phyloP scores from a whole-genome alignment of 2,888 invertebrate genomes.

The Sminthurides aquaticus region DNA sequence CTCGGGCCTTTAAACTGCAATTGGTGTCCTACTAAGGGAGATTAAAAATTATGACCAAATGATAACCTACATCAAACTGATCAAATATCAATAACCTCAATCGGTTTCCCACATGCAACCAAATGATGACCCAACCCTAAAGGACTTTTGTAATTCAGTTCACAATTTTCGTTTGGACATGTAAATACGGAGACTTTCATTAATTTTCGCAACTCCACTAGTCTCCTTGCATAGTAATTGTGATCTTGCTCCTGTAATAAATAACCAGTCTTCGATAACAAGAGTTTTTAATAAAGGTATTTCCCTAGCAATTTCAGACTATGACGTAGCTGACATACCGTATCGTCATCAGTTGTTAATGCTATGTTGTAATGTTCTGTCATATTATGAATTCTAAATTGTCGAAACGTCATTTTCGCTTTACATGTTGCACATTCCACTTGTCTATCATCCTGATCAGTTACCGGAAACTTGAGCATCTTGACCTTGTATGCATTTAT shows the following conservation, averaged over 20 bases:
- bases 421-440: conserved; percentile 32
- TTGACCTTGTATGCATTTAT: neutral
- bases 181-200: conserved; percentile 28
- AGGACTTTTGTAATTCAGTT: conserved; percentile 30
- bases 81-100: no score
- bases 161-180: conserved; percentile 28
- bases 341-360: conserved; percentile 23
- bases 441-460: conserved; percentile 24
- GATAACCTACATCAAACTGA: no score
- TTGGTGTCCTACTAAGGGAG: no score
- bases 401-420: conserved; percentile 18
- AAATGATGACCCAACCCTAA: conserved; percentile 39
- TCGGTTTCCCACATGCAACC: conserved; percentile 34
- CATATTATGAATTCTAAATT: conserved; percentile 39
- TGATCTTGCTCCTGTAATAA: conserved; percentile 32
- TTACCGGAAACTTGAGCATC: conserved; percentile 20
- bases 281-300: no score
- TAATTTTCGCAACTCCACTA: conserved; percentile 31
- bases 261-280: no score
- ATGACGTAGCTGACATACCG: conserved; percentile 17
- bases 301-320: no score
- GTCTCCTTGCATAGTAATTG: conserved; percentile 28
- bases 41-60: no score
- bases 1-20: no score
- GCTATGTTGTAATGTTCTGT: conserved; percentile 35